phyloP scores from a whole-genome alignment of 2,888 invertebrate species.

The Ophion ventricosus region DNA sequence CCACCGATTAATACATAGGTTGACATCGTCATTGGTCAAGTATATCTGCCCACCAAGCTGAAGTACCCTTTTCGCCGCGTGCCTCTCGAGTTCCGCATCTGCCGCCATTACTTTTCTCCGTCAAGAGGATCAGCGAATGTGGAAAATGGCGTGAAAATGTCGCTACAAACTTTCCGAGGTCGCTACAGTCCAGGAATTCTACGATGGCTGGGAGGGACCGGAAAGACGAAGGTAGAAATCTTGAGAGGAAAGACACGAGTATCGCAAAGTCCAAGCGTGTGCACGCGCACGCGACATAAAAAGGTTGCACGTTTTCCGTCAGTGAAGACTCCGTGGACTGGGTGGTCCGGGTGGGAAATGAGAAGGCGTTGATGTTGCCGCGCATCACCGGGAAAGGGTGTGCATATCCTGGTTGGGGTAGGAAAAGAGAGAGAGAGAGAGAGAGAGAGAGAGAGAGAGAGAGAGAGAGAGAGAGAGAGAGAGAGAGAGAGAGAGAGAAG shows the following conservation, averaged over 20 bases:
- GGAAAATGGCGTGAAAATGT: slow-evolving; percentile 25
- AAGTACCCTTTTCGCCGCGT: neutral
- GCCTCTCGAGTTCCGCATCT: neutral
- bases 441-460: slow-evolving; percentile 29
- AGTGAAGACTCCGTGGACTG: neutral
- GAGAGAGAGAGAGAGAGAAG: slow-evolving; percentile 9
- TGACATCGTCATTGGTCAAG: neutral
- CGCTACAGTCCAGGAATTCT: slow-evolving; percentile 43
- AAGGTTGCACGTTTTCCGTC: neutral
- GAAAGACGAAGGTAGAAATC: slow-evolving; percentile 14
- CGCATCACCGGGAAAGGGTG: slow-evolving; percentile 22
- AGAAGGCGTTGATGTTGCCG: neutral
- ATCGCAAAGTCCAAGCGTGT: slow-evolving; percentile 1
- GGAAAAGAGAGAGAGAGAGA: slow-evolving; percentile 8
- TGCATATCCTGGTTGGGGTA: slow-evolving; percentile 15
- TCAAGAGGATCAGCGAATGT: slow-evolving; percentile 27
- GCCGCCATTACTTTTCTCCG: slow-evolving; percentile 1
- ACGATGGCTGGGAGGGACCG: slow-evolving; percentile 5
- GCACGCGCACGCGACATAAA: slow-evolving; percentile 14
- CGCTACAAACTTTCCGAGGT: slow-evolving; percentile 13
- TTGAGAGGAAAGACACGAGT: neutral
- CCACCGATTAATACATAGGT: slow-evolving; percentile 1
- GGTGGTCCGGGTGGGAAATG: slow-evolving; percentile 7
- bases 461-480: slow-evolving; percentile 26
- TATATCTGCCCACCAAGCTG: neutral